A percentile compares a stretch with the other conserved stretches of the same genome.
Conservation (phyloP, 2,797 vertebrate species). For the Lagocephalus sceleratus region DNA sequence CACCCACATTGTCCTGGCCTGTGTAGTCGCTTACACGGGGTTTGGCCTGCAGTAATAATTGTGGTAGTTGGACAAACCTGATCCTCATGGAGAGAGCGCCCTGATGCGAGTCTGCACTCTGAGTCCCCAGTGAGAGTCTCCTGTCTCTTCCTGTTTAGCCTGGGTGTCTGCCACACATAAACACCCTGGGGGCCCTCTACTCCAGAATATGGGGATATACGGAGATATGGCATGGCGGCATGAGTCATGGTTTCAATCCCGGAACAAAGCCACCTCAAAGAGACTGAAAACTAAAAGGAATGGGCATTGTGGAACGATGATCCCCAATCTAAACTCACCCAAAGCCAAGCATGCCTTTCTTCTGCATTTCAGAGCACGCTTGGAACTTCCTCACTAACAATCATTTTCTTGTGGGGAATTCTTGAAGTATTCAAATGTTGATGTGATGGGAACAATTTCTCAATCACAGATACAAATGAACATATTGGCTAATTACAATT, state of each 20-base stretch:
- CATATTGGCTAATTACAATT: too few species aligned
- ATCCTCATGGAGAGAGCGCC: conserved; percentile 29
- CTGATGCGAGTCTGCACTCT: conserved; percentile 36
- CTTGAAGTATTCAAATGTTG: too few species aligned
- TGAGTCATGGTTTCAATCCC: conserved; percentile 68
- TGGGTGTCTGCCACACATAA: conserved; percentile 86
- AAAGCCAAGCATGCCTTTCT: conserved; percentile 19
- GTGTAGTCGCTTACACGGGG: conserved; percentile 36
- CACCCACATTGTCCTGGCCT: conserved; percentile 20
- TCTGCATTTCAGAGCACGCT: neutral
- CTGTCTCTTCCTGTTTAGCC: conserved; percentile 93
- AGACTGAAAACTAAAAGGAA: conserved; percentile 13
- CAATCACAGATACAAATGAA: too few species aligned
- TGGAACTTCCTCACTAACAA: too few species aligned
- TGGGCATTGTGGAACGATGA: conserved; percentile 28
- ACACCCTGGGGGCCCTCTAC: conserved; percentile 76
- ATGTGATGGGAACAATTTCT: too few species aligned
- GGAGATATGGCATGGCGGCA: conserved; percentile 21
- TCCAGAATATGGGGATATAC: conserved; percentile 42
- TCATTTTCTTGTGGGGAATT: too few species aligned
- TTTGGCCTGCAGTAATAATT: conserved; percentile 32
- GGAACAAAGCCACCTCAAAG: conserved; percentile 47
- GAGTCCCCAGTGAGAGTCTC: conserved; percentile 82
- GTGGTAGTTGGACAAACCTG: conserved; percentile 29
- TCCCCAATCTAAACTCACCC: conserved; percentile 20